Conservation (phyloP, 2,888 invertebrate species). For the Scaptomyza polygonia region DNA sequence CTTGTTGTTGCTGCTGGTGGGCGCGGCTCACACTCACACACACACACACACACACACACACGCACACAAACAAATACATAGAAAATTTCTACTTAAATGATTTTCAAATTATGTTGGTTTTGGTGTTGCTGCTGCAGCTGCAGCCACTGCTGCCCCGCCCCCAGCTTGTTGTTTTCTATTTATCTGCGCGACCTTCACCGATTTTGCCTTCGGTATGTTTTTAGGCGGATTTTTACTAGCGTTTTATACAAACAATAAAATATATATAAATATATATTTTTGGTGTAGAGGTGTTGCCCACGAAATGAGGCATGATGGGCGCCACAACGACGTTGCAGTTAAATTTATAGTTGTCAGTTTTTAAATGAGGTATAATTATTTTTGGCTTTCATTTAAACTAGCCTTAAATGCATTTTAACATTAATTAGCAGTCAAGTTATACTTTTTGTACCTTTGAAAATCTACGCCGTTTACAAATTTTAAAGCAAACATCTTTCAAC, state of each 20-base stretch:
- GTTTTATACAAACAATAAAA: conserved; percentile 31
- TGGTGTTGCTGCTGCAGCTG: conserved; percentile 27
- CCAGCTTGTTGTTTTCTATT: conserved; percentile 45
- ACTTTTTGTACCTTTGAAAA: neutral
- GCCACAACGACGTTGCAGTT: conserved; percentile 10
- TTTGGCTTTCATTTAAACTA: neutral
- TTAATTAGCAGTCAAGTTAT: neutral
- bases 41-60: conserved; percentile 41
- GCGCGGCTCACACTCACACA: conserved; percentile 41
- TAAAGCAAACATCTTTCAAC: neutral
- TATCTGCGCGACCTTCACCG: conserved; percentile 60
- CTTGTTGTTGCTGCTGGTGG: conserved; percentile 26
- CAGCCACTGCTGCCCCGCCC: conserved; percentile 16
- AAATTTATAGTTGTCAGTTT: conserved; percentile 12
- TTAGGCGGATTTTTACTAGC: conserved; percentile 21
- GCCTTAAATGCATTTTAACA: neutral
- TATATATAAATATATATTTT: conserved; percentile 2
- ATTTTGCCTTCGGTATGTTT: conserved; percentile 25
- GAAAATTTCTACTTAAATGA: conserved; percentile 76
- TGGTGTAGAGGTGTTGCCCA: conserved; percentile 26
- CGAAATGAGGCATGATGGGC: conserved; percentile 21
- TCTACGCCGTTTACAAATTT: neutral
- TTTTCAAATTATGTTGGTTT: conserved; percentile 78
- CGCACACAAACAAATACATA: conserved; percentile 35
- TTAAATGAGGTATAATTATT: conserved; percentile 20